Conservation (phyloP, 2,797 vertebrate species). For the Eospalax fontanierii region DNA sequence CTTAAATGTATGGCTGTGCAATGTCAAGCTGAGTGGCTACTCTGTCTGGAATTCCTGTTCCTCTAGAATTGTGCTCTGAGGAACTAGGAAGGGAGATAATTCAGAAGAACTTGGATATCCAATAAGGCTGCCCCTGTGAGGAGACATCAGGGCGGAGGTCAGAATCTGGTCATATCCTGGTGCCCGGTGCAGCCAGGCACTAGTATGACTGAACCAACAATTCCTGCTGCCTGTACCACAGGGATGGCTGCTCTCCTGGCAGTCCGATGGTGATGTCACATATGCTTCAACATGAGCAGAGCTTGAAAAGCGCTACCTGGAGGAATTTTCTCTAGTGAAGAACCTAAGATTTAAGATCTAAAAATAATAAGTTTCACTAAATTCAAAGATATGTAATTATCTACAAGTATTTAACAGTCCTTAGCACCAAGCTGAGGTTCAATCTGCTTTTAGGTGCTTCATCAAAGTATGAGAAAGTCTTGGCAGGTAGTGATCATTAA, state of each 20-base stretch:
- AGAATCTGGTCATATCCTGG: too few relatives aligned
- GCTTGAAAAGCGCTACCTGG: not conserved
- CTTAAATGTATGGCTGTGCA: not conserved
- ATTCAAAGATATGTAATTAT: not conserved
- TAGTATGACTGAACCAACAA: not conserved
- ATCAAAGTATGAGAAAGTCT: conserved; percentile 34
- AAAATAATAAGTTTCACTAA: not conserved
- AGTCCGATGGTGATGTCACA: not conserved
- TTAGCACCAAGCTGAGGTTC: conserved; percentile 10
- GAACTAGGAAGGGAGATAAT: not conserved
- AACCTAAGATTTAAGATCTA: conserved; percentile 1
- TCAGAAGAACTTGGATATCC: not conserved
- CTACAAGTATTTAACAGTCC: not conserved
- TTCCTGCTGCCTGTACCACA: not conserved
- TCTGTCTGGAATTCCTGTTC: not conserved
- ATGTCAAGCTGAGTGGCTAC: not conserved
- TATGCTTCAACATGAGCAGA: not conserved
- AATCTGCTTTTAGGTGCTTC: not conserved
- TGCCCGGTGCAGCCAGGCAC: not conserved
- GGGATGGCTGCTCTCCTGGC: not conserved
- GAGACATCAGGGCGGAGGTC: not conserved
- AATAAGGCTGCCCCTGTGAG: not conserved
- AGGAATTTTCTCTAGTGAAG: not conserved
- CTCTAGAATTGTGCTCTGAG: not conserved
- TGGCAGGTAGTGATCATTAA: conserved; percentile 51